A percentile compares a stretch with the other conserved stretches of the same genome.
Evolutionary conservation across 2,113 vertebrate genomes (phyloP).

Genomic region (Toxotes chatareus): DNA sequence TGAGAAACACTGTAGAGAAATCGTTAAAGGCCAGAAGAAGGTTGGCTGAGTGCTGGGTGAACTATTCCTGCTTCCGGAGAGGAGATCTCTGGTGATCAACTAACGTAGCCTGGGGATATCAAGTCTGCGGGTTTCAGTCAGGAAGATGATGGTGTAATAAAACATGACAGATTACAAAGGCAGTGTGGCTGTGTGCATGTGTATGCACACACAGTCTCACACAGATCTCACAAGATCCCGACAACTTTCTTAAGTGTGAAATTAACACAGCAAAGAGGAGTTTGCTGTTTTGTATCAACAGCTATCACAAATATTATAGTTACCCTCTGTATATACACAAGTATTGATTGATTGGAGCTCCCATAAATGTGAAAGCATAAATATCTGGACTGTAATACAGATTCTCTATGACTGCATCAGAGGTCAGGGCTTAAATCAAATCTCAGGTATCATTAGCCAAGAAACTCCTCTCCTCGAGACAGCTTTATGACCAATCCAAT

Average conservation of each 20-base stretch:
- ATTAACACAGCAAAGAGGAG: background rate
- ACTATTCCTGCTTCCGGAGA: background rate
- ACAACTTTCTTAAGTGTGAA: background rate
- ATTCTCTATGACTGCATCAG: background rate
- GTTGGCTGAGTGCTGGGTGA: background rate
- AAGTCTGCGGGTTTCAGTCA: background rate
- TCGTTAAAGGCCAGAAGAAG: conserved; percentile 31
- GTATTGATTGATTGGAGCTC: background rate
- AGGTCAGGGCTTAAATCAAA: conserved; percentile 2
- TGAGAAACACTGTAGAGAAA: conserved; percentile 24
- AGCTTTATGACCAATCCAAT: conserved; percentile 20
- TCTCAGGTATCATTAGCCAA: background rate
- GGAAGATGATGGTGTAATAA: conserved; percentile 3
- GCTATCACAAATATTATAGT: background rate
- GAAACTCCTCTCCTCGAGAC: background rate
- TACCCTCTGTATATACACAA: too few relatives aligned
- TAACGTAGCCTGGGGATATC: conserved; percentile 13
- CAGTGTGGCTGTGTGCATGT: background rate
- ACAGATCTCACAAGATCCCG: background rate
- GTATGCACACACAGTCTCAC: background rate
- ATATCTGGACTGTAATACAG: background rate
- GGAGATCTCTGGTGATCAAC: conserved; percentile 22
- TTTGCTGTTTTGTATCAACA: background rate
- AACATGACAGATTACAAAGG: conserved; percentile 1
- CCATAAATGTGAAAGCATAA: background rate